These are phyloP conservation scores for Esperia sulphurella DNA, from an alignment of 2,888 invertebrate species.

Conservation along the genomic window DNA sequence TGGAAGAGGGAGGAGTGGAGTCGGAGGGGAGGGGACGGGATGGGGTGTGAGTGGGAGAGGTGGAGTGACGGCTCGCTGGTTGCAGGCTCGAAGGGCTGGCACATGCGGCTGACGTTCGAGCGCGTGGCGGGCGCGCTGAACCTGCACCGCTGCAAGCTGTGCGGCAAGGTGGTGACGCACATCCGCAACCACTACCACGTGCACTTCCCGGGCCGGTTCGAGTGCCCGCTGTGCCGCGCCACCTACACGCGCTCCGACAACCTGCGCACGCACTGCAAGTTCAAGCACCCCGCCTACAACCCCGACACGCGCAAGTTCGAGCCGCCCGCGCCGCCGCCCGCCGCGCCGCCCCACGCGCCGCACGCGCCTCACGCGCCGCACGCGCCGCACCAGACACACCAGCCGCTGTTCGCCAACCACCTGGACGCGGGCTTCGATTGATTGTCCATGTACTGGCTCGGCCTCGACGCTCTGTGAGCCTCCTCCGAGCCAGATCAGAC, in stretches of 20 bases:
- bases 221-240: constrained; percentile 94
- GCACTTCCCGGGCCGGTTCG: constrained; percentile 95
- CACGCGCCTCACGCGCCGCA: constrained; percentile 60
- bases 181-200: constrained; percentile 96
- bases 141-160: constrained; percentile 96
- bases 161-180: constrained; percentile 96
- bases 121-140: constrained; percentile 95
- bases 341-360: constrained; percentile 75
- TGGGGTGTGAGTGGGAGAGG: constrained; percentile 16
- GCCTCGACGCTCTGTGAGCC: constrained; percentile 65
- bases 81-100: constrained; percentile 97
- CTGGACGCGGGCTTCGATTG: constrained; percentile 79
- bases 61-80: constrained; percentile 42
- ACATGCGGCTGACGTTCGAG: constrained; percentile 96
- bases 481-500: constrained; percentile 28
- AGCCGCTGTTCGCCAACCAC: constrained; percentile 77
- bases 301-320: constrained; percentile 93
- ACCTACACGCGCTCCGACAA: constrained; percentile 96
- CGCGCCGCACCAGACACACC: constrained; percentile 43
- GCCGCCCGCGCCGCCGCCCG: constrained; percentile 81
- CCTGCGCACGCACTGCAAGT: constrained; percentile 95
- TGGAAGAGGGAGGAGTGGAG: constrained; percentile 6
- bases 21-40: constrained; percentile 10
- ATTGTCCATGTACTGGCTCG: constrained; percentile 68
- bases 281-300: constrained; percentile 93